Base-by-base conservation (phyloP, 2,797 vertebrate genomes). In the Caiman crocodilus region DNA sequence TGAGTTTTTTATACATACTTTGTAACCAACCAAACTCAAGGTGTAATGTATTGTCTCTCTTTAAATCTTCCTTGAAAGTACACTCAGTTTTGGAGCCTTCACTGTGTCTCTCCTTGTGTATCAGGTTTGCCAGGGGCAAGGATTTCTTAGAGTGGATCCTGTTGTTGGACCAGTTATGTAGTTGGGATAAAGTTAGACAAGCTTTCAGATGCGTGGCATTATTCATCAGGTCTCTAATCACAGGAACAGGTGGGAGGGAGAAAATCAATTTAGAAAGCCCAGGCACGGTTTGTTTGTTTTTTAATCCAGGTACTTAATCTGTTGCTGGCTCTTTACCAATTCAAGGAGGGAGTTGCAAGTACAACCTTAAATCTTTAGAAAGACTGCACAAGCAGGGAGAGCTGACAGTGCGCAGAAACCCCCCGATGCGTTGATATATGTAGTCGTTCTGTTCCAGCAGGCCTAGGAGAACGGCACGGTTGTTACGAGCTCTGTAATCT, bases 1-100 rank as follows among this genome's bases (percentile, higher is more conserved):
- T 59, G 64, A 3, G 42, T 50, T 78, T 98, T 98, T 97, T 76
- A 74, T 97, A 95, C 20, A 3, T 1, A 23, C 73, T 87, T 79
- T 93, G 90, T 96, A 97, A 92, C 56, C 74, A 73, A 63, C 18
- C 58, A 79, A 64, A 79, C 30, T 76, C 74, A 57, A 88, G 50
- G 55, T 35, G 50, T 79, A n/a, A 85, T 82, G 85, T 30, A 60
- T 85, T 76, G 35, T 80, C 81, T 90, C 50, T 79, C 73, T 50
- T 71, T 85, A 75, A 73, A 87, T 79, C 80, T 76, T 76, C 79
- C 65, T 84, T 84, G 85, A 76, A 88, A 89, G 74, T 77, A 73
- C 23, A 26, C 21, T 23, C 25, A 73, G 14, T 25, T n/a, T 71
- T 35, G 8, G 14, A 42, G 32, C 11, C 32, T 71, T 42, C 35